Evolutionary conservation across 2,797 vertebrate genomes (phyloP), one percentile per base, ranked within the genome.

Genomic region (Spheniscus humboldti): DNA sequence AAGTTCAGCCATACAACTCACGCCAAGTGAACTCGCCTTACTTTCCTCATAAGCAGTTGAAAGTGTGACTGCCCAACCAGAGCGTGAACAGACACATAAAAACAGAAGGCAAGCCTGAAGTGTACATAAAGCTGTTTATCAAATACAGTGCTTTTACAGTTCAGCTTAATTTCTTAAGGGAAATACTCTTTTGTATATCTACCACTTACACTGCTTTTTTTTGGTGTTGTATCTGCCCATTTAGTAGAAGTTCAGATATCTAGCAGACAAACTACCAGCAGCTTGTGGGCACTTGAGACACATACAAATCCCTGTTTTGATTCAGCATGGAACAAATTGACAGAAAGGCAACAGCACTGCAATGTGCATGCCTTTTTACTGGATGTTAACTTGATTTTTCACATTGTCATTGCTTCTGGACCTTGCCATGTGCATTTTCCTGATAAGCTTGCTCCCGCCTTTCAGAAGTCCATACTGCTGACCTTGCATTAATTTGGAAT

Each of bases 401-500:
- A 94, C 63, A 67, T 59, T 76, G 47, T 57, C 78, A 82, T 96
- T 92, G 28, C 60, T 95, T 83, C 91, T 96, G 91, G 74, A 71
- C 63, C 67, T 95, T 88, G 39, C 77, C 97, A 95, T 77, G 72
- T 97, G 88, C 83, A 78, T 55, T 93, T 63, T 85, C 37, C 93
- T 96, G 97, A 98, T 98, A 98, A 97, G 92, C 77, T 15, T 59
- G 15, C 23, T 94, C 23, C 35, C 6, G 66, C 72, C 41, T 92
- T 94, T 68, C 41, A 30, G 9, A 76, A 93, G 90, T 73, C 87
- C 83, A 50, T 59, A 43, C 63, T 79, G 96, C 97, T 98, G 96
- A 98, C 96, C 97, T 97, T 98, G 96, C 85, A 94, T 95, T 93
- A 85, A 75, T 97, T 95, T 97, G 95, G 93, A 96, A 73, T 24